Percentiles rank a stretch among this genome's conserved stretches.
Conservation (phyloP, 2,797 vertebrate species). For the Somateria mollissima region DNA sequence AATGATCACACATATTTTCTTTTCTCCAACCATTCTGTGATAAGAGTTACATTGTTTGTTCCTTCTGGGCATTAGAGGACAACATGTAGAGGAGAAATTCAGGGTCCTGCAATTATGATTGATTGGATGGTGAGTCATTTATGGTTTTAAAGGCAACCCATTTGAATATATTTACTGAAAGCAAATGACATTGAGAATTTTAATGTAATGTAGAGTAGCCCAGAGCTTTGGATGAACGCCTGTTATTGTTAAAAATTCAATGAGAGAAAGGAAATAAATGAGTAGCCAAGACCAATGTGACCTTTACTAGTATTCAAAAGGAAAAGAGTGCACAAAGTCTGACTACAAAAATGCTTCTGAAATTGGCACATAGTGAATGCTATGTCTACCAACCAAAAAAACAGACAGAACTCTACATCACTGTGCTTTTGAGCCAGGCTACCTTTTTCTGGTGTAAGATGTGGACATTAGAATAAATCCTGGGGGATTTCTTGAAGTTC, state of each 20-base stretch:
- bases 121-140: slow-evolving; percentile 62
- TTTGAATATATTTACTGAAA: slow-evolving; percentile 68
- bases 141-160: slow-evolving; percentile 50
- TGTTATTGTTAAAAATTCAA: slow-evolving; percentile 68
- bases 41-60: not conserved
- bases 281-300: slow-evolving; percentile 57
- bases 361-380: not conserved
- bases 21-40: not conserved
- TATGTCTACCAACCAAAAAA: not conserved
- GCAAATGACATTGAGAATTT: slow-evolving; percentile 60
- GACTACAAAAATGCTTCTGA: slow-evolving; percentile 6
- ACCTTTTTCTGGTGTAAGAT: not conserved
- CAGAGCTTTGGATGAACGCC: slow-evolving; percentile 15
- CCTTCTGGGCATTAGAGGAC: slow-evolving; percentile 36
- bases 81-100: slow-evolving; percentile 34
- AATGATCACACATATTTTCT: not conserved
- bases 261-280: slow-evolving; percentile 57
- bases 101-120: slow-evolving; percentile 47
- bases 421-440: not conserved
- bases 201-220: slow-evolving; percentile 50
- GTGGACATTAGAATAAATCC: not conserved
- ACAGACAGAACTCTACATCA: not conserved
- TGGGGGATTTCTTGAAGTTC: not conserved
- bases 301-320: slow-evolving; percentile 32
- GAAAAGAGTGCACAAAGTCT: not conserved